A percentile compares a stretch with the other conserved stretches of the same genome.
Evolutionary conservation across 2,797 vertebrate genomes (phyloP).

Genomic region (Catostomus latipinnis): DNA sequence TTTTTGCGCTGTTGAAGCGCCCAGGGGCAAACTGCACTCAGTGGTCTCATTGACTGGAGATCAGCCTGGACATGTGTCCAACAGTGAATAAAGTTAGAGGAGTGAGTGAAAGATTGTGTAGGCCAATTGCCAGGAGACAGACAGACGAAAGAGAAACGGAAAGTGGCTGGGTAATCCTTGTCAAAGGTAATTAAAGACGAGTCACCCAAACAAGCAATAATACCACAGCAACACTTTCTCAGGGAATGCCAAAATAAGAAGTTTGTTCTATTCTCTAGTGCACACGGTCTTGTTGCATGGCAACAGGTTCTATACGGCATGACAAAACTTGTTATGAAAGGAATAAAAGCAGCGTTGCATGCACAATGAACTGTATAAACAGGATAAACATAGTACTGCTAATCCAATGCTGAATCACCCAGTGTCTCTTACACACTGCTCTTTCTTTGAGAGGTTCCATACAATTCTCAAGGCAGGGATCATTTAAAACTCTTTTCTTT

Average conservation of each 20-base stretch:
- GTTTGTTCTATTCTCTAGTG: too few species aligned
- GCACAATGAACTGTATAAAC: constrained; percentile 20
- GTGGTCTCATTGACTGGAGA: constrained; percentile 1
- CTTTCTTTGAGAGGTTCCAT: constrained; percentile 10
- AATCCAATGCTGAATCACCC: constrained; percentile 33
- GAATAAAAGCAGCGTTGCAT: constrained; percentile 35
- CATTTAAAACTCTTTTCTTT: constrained; percentile 4
- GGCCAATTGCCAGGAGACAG: background rate
- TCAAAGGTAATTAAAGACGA: background rate
- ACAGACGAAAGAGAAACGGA: background rate
- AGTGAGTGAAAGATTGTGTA: background rate
- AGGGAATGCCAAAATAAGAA: too few species aligned
- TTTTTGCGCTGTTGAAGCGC: too few species aligned
- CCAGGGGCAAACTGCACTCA: background rate
- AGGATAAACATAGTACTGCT: constrained; percentile 17
- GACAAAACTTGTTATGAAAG: constrained; percentile 17
- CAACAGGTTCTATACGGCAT: constrained; percentile 32
- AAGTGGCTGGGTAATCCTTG: too few species aligned
- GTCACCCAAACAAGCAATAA: background rate
- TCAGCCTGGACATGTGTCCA: background rate
- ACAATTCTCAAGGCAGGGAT: constrained; percentile 12
- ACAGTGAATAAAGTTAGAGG: too few species aligned
- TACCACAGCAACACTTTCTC: too few species aligned
- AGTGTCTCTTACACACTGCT: background rate
- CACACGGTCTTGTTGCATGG: background rate